phyloP scores from a whole-genome alignment of 2,113 vertebrate species.

The Thermophis baileyi region DNA sequence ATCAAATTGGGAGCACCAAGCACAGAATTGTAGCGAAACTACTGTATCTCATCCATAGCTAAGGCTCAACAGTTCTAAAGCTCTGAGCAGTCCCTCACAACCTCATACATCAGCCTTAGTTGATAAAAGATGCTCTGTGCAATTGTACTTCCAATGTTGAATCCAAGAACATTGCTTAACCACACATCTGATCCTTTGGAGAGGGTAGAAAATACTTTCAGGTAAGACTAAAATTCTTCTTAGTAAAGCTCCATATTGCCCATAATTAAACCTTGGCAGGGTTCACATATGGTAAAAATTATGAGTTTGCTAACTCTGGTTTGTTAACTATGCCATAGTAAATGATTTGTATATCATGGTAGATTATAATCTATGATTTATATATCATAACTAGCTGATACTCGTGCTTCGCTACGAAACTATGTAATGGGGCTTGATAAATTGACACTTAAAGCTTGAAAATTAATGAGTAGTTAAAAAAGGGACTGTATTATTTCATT shows the following conservation, averaged over 20 bases:
- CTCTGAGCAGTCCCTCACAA: not conserved
- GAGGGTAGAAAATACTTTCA: not conserved
- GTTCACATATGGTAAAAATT: not conserved
- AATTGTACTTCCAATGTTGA: not conserved
- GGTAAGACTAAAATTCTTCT: not conserved
- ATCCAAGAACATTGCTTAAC: not conserved
- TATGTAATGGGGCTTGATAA: too few species aligned
- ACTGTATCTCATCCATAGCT: not conserved
- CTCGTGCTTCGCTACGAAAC: too few species aligned
- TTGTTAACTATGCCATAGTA: not conserved
- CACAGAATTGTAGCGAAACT: not conserved
- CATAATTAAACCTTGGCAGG: not conserved
- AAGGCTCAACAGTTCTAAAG: not conserved
- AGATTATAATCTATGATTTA: not conserved
- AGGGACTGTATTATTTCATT: too few species aligned
- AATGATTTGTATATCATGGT: not conserved
- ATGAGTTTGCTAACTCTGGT: not conserved
- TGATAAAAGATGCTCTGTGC: not conserved
- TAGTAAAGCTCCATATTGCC: not conserved
- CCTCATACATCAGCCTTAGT: not conserved
- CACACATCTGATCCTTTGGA: not conserved
- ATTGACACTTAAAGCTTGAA: too few species aligned
- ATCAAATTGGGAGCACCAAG: not conserved
- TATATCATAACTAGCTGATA: too few species aligned
- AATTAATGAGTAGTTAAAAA: too few species aligned